Base-by-base conservation (phyloP, 2,113 vertebrate species). In the Ptilorrhoa leucosticta region DNA sequence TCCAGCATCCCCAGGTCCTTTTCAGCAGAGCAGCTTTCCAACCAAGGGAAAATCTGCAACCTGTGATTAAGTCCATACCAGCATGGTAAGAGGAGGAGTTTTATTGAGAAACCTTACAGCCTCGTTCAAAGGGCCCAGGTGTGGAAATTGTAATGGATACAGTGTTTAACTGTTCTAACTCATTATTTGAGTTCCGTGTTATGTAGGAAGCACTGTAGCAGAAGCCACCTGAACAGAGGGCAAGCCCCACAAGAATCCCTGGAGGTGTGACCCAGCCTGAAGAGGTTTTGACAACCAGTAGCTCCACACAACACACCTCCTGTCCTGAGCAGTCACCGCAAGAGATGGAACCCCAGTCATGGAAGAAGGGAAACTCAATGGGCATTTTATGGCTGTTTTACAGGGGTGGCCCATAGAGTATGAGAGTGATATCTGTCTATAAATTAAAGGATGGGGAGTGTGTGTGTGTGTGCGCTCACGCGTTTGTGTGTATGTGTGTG, bases 131-230 rank as follows among this genome's bases (percentile, higher is more conserved):
- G 22, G 15, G 10, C 28, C 16, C 22, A 22, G 13, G 5, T 0
- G 0, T 8, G 24, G 30, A 28, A 28, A 58, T 22, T 31, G 15
- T 24, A 57, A 40, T n/a, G 28, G 27, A 21, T 73, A 27, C 65
- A 48, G 31, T 20, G 50, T 64, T 31, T n/a, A 53, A 35, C 35
- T 69, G 4, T 9, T 90, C 9, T 65, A 78, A 47, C 5, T 19
- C 2, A 0, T 51, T 50, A 33, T 45, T 42, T 61, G 37, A 70
- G 15, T 40, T 61, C 11, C 0, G 0, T 28, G 26, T 40, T 79
- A 2, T 1, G 7, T 7, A 24, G 27, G 30, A 85, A 42, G 19
- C 7, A 1, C 22, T 33, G 1, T 2, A 56, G 44, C 63, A 51
- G 45, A 53, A 91, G 47, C 23, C 9, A 3, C 23, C 6, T 27